Conservation (phyloP, 2,113 vertebrate genomes). For the Pantherophis guttatus region DNA sequence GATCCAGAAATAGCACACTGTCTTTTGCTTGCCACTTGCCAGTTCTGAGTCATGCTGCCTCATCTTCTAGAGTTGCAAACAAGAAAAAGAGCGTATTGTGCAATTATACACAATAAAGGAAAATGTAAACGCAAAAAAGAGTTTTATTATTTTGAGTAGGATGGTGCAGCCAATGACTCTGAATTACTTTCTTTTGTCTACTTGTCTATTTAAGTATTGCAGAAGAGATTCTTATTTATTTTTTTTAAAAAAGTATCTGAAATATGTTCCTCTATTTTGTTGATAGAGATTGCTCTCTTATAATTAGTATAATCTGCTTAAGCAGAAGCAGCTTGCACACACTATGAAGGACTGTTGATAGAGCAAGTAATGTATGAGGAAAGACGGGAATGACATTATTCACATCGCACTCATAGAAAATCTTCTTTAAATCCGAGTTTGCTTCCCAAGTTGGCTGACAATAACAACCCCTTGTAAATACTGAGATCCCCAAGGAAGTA, state of each 20-base stretch:
- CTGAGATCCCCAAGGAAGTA: slow-evolving; percentile 39
- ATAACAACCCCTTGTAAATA: slow-evolving; percentile 35
- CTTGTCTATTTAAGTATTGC: neutral
- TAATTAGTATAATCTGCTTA: neutral
- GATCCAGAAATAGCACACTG: rapidly evolving
- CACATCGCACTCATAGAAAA: slow-evolving; percentile 41
- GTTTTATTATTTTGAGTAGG: slow-evolving; percentile 23
- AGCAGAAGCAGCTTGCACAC: neutral
- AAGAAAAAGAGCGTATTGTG: slow-evolving; percentile 28
- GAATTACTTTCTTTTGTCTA: slow-evolving; percentile 17
- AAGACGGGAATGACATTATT: neutral
- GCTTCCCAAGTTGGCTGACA: slow-evolving; percentile 42
- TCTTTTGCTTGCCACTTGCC: neutral
- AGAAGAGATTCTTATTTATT: neutral
- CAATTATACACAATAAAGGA: neutral
- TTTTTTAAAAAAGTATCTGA: neutral
- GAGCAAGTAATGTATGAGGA: neutral
- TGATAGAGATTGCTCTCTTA: neutral
- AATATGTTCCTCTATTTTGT: neutral
- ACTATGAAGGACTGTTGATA: neutral
- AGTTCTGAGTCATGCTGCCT: neutral
- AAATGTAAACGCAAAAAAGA: neutral
- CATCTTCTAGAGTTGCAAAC: neutral
- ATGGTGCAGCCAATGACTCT: slow-evolving; percentile 19
- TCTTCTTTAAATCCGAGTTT: slow-evolving; percentile 26